Conservation (phyloP, 2,113 vertebrate species). For the Platycercus adscitus region DNA sequence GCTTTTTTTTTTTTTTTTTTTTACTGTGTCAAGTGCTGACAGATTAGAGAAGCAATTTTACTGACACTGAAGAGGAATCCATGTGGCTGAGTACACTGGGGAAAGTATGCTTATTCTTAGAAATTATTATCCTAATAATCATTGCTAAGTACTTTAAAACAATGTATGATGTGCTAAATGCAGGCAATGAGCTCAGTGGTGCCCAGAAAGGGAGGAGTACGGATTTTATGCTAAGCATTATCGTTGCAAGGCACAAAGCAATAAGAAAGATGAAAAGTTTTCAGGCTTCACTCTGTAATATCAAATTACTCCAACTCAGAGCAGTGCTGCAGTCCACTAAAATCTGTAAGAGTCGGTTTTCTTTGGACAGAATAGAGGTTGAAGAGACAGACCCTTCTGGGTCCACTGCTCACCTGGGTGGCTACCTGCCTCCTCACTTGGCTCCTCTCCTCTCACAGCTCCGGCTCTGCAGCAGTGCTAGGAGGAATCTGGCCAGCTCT, state of each 20-base stretch:
- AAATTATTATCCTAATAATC: neutral
- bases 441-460: neutral
- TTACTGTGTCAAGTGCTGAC: neutral
- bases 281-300: neutral
- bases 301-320: neutral
- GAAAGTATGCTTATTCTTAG: neutral
- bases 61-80: neutral
- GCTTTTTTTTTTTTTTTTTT: neutral
- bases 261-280: neutral
- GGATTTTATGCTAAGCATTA: neutral
- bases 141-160: constrained; percentile 1
- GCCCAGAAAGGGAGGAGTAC: neutral
- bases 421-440: accelerated
- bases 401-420: neutral
- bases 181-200: neutral
- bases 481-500: neutral
- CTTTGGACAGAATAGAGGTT: neutral
- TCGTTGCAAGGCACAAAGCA: neutral
- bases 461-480: accelerated
- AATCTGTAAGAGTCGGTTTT: neutral
- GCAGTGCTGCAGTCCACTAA: neutral
- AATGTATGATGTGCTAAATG: neutral
- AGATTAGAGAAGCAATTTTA: neutral
- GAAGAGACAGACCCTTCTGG: neutral
- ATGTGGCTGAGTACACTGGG: neutral